phyloP scores from a whole-genome alignment of 2,797 vertebrate species.

The Eulemur mongoz region DNA sequence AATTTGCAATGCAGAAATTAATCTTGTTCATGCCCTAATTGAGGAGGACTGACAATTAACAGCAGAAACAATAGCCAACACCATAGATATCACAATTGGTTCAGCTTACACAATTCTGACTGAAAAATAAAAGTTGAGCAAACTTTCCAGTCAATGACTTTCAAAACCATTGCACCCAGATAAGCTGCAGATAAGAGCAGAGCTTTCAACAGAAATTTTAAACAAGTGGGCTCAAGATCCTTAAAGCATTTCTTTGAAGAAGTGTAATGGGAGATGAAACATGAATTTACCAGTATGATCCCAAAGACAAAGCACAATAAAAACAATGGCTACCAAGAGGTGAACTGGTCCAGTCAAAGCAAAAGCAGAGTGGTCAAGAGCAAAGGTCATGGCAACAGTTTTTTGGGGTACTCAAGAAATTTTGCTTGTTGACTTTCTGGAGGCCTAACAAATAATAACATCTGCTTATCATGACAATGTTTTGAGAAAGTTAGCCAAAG shows the following conservation, averaged over 20 bases:
- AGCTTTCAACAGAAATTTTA: not conserved
- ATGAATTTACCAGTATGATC: not conserved
- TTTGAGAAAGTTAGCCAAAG: not conserved
- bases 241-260: not conserved
- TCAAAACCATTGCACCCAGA: not conserved
- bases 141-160: not conserved
- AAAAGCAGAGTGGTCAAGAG: not conserved
- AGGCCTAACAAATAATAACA: not conserved
- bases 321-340: not conserved
- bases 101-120: not conserved
- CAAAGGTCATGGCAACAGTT: not conserved
- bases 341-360: not conserved
- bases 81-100: not conserved
- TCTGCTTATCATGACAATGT: not conserved
- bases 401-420: not conserved
- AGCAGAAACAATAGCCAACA: not conserved
- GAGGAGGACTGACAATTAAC: no score
- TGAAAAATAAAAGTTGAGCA: not conserved
- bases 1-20: no score
- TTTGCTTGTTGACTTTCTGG: not conserved
- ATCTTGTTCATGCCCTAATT: no score
- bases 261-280: not conserved
- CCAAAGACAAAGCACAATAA: not conserved
- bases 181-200: not conserved
- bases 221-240: not conserved